Base-by-base conservation (phyloP, 2,113 vertebrate species). In the Arvicanthis niloticus region DNA sequence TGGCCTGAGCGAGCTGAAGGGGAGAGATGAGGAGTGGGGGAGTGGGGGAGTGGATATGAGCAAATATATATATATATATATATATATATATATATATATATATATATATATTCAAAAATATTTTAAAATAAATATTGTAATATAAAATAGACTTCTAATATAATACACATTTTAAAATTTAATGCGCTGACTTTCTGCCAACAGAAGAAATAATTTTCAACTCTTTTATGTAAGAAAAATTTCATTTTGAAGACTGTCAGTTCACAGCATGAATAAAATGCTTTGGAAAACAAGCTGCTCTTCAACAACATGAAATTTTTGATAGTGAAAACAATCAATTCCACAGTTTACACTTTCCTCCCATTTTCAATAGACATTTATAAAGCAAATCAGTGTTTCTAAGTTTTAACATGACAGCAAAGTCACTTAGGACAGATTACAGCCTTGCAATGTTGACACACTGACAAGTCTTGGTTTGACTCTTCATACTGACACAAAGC, bases 191-290 rank as follows among this genome's bases (percentile, higher is more conserved):
- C 85, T 29, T 77, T 51, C 94, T 97, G 76, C 4, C 91, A 86
- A 93, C 89, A 85, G 16, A n/a, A 95, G 58, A 95, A 76, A 73
- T 42, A 85, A 68, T 73, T 77, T 77, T 86, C 51, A 95, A 89
- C 7, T 86, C 26, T 88, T 76, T 95, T 67, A 68, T 81, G 26
- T 82, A 62, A 89, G 48, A 91, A 97, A 48, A 94, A 92, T 68
- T 73, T n/a, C 7, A 73, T 40, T 80, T 94, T 92, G 89, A 94
- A 89, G 77, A 72, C 21, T 42, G 48, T 78, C 92, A 68, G 60
- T 87, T 96, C 86, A 95, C 76, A 94, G 93, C 73, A 88, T 37
- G 77, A 82, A 77, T 42, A 78, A 92, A 82, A 90, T 81, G 76
- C 97, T 93, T 93, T 34, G 60, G 6, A 87, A 56, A 89, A 60